Base-by-base conservation (phyloP, 2,888 invertebrate species). In the Drosophila atripex region DNA sequence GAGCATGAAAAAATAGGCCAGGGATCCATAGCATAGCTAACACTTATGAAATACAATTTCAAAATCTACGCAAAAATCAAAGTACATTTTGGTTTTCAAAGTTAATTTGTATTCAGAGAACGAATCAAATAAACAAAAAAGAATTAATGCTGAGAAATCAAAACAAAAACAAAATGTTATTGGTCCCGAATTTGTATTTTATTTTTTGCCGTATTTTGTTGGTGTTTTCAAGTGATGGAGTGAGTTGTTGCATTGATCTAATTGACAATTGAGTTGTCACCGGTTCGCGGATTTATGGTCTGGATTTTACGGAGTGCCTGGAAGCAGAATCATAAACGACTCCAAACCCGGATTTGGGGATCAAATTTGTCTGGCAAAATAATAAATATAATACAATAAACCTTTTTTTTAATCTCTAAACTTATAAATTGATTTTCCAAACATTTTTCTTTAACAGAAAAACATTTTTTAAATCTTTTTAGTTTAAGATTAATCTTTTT, bases 171-270 rank as follows among this genome's bases (percentile, higher is more conserved):
- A 21, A 56, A 45, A 45, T 50, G 69, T 66, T 69, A 68, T 65
- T 68, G 65, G 68, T 56, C 43, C 28, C 56, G 23, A 63, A 56
- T 5, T 23, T 23, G 3, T 3, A 23, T 68, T 49, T 47, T 25
- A 43, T 56, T 56, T 43, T 28, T 18, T 21, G 21, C n/a, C 8
- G 38, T 3, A 35, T 28, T 53, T 54, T 35, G 47, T 65, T 66
- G 47, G 18, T 18, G 3, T 41, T 45, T 39, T n/a, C 46, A 64
- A 56, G 28, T 79, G 73, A 71, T 79, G 65, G 47, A 80, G 49
- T 71, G 77, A 73, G 54, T 66, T 45, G 50, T 68, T 70, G 80
- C 58, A 84, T 78, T 69, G 80, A 74, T 73, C 74, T 73, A 80
- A 84, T 80, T 86, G 86, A 59, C 69, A 73, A 68, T 65, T 41